phyloP scores from a whole-genome alignment of 2,797 vertebrate genomes.

The Sebastes taczanowskii region DNA sequence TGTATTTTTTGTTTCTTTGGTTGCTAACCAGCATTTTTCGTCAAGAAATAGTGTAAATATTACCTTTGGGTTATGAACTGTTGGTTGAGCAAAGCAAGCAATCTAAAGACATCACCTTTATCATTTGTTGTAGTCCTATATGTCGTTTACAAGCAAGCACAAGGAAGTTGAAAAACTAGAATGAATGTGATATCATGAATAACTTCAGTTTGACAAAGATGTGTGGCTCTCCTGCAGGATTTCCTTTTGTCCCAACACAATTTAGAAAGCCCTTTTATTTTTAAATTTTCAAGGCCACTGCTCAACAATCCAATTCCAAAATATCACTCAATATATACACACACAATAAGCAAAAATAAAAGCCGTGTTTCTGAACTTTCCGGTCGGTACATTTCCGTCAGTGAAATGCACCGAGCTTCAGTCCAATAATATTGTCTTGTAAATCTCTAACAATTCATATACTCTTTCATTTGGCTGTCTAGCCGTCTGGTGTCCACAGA shows the following conservation, averaged over 20 bases:
- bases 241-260: not conserved
- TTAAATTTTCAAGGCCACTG: not conserved
- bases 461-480: conserved; percentile 44
- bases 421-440: conserved; percentile 22
- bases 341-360: conserved; percentile 1
- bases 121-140: not conserved
- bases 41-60: not conserved
- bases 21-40: not conserved
- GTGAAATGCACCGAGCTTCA: conserved; percentile 16
- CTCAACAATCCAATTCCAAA: conserved; percentile 1
- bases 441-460: conserved; percentile 35
- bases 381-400: conserved; percentile 5
- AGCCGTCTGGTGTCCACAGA: conserved; percentile 39
- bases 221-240: not conserved
- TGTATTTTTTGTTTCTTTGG: too few relatives aligned
- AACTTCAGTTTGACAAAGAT: not conserved
- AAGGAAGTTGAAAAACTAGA: not conserved
- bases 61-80: not conserved
- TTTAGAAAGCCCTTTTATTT: not conserved
- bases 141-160: not conserved
- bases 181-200: not conserved
- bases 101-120: not conserved
- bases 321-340: not conserved
- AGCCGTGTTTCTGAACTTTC: not conserved
- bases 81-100: not conserved